Conservation (phyloP, 2,888 invertebrate genomes). For the Pristionchus mayeri region DNA sequence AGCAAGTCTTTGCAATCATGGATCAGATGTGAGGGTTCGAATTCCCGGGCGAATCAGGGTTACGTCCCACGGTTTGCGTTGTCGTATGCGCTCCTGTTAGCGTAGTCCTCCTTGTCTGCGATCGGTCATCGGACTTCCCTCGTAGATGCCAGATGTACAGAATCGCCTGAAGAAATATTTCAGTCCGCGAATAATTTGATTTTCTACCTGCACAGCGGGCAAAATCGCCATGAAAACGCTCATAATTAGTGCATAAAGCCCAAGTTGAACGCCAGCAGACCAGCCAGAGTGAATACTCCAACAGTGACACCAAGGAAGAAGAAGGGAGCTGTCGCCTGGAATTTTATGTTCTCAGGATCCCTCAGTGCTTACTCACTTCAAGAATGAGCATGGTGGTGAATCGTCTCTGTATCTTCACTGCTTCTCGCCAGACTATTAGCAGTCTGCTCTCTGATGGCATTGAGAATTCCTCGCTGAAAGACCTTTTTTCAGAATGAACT, state of each 20-base stretch:
- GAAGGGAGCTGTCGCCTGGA: constrained; percentile 33
- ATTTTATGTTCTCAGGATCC: too few species aligned
- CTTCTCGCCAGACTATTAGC: not conserved
- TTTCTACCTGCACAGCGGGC: not conserved
- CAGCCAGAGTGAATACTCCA: constrained; percentile 29
- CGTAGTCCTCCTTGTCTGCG: not conserved
- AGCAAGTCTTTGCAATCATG: too few species aligned
- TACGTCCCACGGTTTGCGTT: not conserved
- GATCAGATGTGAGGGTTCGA: too few species aligned
- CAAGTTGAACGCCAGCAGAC: constrained; percentile 16
- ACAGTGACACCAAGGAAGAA: constrained; percentile 37
- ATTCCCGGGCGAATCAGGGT: not conserved
- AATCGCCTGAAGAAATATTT: not conserved
- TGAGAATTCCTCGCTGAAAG: constrained; percentile 19
- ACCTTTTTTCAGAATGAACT: not conserved
- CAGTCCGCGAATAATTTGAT: too few species aligned
- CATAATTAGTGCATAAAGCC: not conserved
- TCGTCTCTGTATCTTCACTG: constrained; percentile 5
- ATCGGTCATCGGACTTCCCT: not conserved
- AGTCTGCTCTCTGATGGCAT: not conserved
- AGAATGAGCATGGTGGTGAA: constrained; percentile 15
- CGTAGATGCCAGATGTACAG: constrained; percentile 6
- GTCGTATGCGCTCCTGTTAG: not conserved
- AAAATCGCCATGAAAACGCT: not conserved
- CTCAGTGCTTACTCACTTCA: not conserved